These are phyloP conservation scores for Mesoligia furuncula DNA, from an alignment of 2,888 invertebrate genomes.

Conservation along the genomic window DNA sequence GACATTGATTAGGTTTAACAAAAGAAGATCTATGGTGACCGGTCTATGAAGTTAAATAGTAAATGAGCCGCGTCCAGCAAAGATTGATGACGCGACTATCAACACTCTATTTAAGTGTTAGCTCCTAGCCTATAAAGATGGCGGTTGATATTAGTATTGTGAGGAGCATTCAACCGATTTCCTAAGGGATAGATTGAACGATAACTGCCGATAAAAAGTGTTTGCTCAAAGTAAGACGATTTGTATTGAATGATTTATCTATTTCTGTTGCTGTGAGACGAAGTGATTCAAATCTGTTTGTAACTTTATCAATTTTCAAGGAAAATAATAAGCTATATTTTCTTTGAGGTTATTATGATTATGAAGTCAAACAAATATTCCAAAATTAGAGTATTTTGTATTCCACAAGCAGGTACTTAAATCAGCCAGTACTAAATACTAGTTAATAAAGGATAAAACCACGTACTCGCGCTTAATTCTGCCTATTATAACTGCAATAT, in stretches of 20 bases:
- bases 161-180: slow-evolving; percentile 42
- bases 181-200: slow-evolving; percentile 39
- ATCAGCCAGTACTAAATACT: not conserved
- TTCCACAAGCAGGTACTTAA: not conserved
- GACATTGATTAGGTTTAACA: slow-evolving; percentile 43
- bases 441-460: not conserved
- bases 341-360: not conserved
- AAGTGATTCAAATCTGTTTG: slow-evolving; percentile 1
- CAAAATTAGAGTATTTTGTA: not conserved
- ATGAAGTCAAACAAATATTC: not conserved
- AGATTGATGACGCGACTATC: slow-evolving; percentile 53
- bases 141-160: slow-evolving; percentile 33
- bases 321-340: not conserved
- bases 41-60: slow-evolving; percentile 27
- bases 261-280: not conserved
- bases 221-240: slow-evolving; percentile 11
- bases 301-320: not conserved
- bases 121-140: slow-evolving; percentile 43
- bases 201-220: slow-evolving; percentile 24
- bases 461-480: not conserved
- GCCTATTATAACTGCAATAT: not conserved
- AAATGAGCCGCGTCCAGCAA: slow-evolving; percentile 39
- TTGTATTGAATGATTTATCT: slow-evolving; percentile 16
- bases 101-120: slow-evolving; percentile 50
- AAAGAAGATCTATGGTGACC: slow-evolving; percentile 36